Evolutionary conservation across 2,888 invertebrate species (phyloP).

Genomic region (Euspilapteryx auroguttella): DNA sequence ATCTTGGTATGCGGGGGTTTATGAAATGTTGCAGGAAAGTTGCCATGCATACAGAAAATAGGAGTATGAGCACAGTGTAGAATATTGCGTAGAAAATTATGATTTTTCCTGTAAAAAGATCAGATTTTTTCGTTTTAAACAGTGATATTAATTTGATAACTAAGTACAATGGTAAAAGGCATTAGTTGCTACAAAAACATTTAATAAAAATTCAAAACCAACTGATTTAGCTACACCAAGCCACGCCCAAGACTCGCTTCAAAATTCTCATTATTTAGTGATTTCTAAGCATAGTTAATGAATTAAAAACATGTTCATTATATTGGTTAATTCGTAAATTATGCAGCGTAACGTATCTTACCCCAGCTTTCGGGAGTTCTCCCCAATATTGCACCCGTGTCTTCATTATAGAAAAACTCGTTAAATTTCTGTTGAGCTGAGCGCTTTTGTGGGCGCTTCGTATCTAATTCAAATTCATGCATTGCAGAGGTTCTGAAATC

Average conservation of each 20-base stretch:
- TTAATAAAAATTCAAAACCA: too few relatives aligned
- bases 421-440: constrained; percentile 16
- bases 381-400: constrained; percentile 41
- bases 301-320: too few relatives aligned
- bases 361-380: constrained; percentile 57
- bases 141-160: constrained; percentile 1
- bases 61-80: constrained; percentile 82
- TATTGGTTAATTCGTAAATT: too few relatives aligned
- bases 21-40: constrained; percentile 89
- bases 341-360: too few relatives aligned
- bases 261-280: too few relatives aligned
- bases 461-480: constrained; percentile 40
- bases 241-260: neutral
- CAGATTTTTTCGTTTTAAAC: too few relatives aligned
- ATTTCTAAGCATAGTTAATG: too few relatives aligned
- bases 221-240: too few relatives aligned
- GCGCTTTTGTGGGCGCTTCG: constrained; percentile 17
- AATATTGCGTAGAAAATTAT: constrained; percentile 90
- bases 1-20: constrained; percentile 84
- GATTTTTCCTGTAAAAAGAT: constrained; percentile 77
- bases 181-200: neutral
- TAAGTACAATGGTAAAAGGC: neutral
- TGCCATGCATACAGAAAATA: constrained; percentile 91
- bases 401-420: constrained; percentile 36
- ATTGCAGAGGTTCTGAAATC: too few relatives aligned